Evolutionary conservation across 2,113 vertebrate genomes (phyloP), one percentile per base, ranked within the genome.

Genomic region (Etheostoma cragini): DNA sequence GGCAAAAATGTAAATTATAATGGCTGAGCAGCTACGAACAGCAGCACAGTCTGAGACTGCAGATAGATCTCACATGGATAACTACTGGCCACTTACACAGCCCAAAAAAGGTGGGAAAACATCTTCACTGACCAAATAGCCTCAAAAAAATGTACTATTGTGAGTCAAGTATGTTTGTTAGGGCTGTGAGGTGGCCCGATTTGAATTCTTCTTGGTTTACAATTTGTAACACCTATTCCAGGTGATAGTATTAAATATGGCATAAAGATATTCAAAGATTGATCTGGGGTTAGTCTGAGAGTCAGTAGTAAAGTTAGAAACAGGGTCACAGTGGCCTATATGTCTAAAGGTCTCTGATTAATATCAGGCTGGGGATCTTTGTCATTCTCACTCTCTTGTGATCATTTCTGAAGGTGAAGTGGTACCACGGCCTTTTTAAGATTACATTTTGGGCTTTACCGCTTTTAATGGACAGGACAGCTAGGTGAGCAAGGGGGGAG

Each of bases 1-100:
- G 22, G 76, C 72, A 86, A 84, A 90, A 81, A 87, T 69, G 58
- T 56, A 38, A 78, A 78, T 89, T 87, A 85, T 46, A 52, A 82
- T 52, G 62, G 82, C 72, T 87, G 84, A 67, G 68, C 66, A 50
- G 79, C 14, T 70, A n/a, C 7, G 54, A 72, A 47, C 53, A 60
- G 58, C 74, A 21, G 47, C 63, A 13, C 57, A 19, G 24, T 52
- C 35, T 35, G 56, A 72, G 66, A 14, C 49, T 38, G 46, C 80
- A 50, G 54, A 53, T 21, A 62, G 54, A 52, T 76, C 14, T 10
- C 53, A 70, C 16, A 2, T 5, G 0, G 35, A 61, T 50, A 72
- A 67, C 19, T 58, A 56, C 26, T 33, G 22, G 35, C 14, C 1
- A 4, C 12, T 57, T n/a, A 33, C 47, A 30, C 24, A 35, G 47